These are phyloP conservation scores for Tupiocoris notatus DNA, from an alignment of 2,888 invertebrate species.

Conservation along the genomic window DNA sequence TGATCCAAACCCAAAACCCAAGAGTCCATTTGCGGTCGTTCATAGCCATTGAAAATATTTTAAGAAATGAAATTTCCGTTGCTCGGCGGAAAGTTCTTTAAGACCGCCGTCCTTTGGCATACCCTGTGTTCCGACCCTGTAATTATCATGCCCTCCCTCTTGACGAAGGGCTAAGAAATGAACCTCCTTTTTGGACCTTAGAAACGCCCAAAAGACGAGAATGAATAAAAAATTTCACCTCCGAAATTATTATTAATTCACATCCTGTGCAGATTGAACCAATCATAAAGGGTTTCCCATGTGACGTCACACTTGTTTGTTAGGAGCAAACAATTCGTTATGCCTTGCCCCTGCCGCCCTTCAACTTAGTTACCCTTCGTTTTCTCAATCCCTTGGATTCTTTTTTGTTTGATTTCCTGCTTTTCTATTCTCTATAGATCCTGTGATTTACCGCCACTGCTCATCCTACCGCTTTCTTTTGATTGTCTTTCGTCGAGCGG, in stretches of 20 bases:
- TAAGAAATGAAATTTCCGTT: background rate
- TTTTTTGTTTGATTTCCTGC: slow-evolving; percentile 30
- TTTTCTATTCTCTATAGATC: background rate
- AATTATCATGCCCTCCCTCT: no score
- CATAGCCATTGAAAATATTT: no score
- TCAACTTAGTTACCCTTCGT: background rate
- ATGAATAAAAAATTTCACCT: slow-evolving; percentile 20
- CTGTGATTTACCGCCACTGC: slow-evolving; percentile 7
- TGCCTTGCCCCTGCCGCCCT: background rate
- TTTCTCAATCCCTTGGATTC: slow-evolving; percentile 1
- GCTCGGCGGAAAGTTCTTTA: background rate
- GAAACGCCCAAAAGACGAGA: background rate
- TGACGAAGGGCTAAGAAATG: slow-evolving; percentile 4
- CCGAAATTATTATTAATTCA: slow-evolving; percentile 40
- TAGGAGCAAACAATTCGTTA: slow-evolving; percentile 30
- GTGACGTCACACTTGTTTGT: slow-evolving; percentile 34
- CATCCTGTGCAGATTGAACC: slow-evolving; percentile 43
- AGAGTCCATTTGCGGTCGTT: no score
- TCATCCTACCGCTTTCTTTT: no score
- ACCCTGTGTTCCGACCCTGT: slow-evolving; percentile 1
- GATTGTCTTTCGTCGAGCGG: background rate
- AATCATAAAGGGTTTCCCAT: slow-evolving; percentile 20
- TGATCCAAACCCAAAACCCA: no score
- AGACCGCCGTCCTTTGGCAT: background rate
- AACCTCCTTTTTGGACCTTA: slow-evolving; percentile 9